Percentiles rank a stretch among this genome's conserved stretches.
phyloP scores from a whole-genome alignment of 2,888 invertebrate species.

The Zelleria hepariella region DNA sequence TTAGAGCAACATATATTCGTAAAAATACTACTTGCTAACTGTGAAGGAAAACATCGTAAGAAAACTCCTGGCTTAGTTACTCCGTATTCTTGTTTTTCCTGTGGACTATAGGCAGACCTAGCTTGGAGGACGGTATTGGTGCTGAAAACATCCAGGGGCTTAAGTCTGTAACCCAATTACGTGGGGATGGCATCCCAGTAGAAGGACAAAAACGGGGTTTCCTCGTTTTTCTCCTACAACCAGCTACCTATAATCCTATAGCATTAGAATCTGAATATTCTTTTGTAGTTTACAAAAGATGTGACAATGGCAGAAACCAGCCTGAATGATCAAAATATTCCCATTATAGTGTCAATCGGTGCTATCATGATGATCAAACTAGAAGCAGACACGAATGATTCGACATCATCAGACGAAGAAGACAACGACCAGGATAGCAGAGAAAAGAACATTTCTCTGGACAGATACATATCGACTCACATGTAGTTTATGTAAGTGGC shows the following conservation, averaged over 20 bases:
- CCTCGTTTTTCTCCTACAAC: too few relatives aligned
- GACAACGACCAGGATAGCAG: slow-evolving; percentile 6
- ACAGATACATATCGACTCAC: slow-evolving; percentile 59
- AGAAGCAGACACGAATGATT: slow-evolving; percentile 25
- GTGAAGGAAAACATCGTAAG: too few relatives aligned
- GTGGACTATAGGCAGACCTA: too few relatives aligned
- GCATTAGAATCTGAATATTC: too few relatives aligned
- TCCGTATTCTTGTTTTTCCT: too few relatives aligned
- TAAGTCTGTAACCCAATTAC: not conserved
- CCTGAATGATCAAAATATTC: not conserved
- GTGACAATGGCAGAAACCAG: not conserved
- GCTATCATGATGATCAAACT: slow-evolving; percentile 55
- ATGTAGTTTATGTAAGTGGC: slow-evolving; percentile 34
- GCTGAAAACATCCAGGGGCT: too few relatives aligned
- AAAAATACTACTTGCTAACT: too few relatives aligned
- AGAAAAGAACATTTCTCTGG: slow-evolving; percentile 40
- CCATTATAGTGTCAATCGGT: slow-evolving; percentile 48
- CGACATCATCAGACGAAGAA: slow-evolving; percentile 21
- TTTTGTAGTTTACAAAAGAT: not conserved
- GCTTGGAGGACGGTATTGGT: too few relatives aligned
- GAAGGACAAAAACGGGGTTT: too few relatives aligned
- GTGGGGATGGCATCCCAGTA: not conserved
- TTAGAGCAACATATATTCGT: too few relatives aligned
- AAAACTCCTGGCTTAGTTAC: too few relatives aligned
- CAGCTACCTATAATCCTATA: too few relatives aligned